Conservation (phyloP, 2,797 vertebrate species). For the Spinibarbus caldwelli region DNA sequence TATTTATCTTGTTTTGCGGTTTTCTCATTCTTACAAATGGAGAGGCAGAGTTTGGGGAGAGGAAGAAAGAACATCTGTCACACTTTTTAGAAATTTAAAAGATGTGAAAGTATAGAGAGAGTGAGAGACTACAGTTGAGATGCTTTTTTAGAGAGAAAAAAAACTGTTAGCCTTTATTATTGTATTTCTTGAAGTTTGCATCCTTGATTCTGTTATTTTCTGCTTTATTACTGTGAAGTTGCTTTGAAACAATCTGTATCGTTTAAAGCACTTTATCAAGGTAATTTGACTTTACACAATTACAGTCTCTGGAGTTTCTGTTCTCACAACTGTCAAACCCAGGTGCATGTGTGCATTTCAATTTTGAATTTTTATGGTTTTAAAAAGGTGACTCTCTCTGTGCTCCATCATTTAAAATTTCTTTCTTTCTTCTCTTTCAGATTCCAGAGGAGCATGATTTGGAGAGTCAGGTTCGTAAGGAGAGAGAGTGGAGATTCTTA, state of each 20-base stretch:
- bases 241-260: not conserved
- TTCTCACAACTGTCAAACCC: not conserved
- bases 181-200: not conserved
- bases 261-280: not conserved
- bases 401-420: not conserved
- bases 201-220: not conserved
- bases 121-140: not conserved
- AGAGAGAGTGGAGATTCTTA: constrained; percentile 95
- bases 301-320: not conserved
- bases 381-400: not conserved
- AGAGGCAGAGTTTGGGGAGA: not conserved
- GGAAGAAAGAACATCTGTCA: not conserved
- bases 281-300: not conserved
- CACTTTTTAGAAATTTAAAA: not conserved
- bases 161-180: not conserved
- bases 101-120: not conserved
- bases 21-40: not conserved
- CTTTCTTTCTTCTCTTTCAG: constrained; percentile 66
- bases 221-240: not conserved
- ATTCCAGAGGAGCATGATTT: constrained; percentile 95
- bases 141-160: not conserved
- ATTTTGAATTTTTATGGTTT: not conserved
- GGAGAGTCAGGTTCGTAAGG: constrained; percentile 95
- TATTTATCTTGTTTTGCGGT: constrained; percentile 13
- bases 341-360: constrained; percentile 1